Evolutionary conservation across 2,888 invertebrate species (phyloP).

Genomic region (Apomyelois bistriatella): DNA sequence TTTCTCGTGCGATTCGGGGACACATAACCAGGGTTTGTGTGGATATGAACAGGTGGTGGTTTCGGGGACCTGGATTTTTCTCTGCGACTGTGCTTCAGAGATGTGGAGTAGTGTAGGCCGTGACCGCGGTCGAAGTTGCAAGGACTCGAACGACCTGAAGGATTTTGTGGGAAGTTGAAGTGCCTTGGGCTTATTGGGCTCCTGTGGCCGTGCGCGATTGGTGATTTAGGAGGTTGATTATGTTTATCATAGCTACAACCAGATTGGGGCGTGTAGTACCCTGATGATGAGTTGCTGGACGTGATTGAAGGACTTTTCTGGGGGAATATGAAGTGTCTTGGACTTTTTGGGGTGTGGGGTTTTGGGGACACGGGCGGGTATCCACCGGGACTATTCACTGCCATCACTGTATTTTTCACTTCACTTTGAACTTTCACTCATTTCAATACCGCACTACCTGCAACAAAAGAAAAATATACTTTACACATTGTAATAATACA

Average conservation of each 20-base stretch:
- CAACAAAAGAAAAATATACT: constrained; percentile 34
- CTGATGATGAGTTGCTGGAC: constrained; percentile 76
- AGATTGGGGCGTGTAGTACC: constrained; percentile 78
- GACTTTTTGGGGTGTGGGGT: constrained; percentile 76
- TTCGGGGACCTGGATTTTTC: constrained; percentile 71
- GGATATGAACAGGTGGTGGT: constrained; percentile 79
- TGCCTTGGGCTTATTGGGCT: constrained; percentile 81
- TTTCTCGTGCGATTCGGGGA: constrained; percentile 70
- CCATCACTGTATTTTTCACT: constrained; percentile 58
- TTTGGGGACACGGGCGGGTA: constrained; percentile 79
- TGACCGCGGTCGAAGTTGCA: constrained; percentile 55
- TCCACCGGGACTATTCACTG: constrained; percentile 80
- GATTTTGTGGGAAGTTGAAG: constrained; percentile 78
- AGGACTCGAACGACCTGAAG: constrained; percentile 68
- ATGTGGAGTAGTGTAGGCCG: constrained; percentile 60
- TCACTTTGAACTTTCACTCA: constrained; percentile 40
- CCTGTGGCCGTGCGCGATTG: constrained; percentile 76
- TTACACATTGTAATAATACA: neutral
- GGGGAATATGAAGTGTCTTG: constrained; percentile 76
- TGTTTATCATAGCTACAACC: constrained; percentile 73
- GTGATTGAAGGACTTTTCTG: constrained; percentile 76
- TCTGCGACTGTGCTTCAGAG: constrained; percentile 63
- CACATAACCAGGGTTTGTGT: constrained; percentile 82
- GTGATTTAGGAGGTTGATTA: constrained; percentile 68
- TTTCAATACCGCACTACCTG: constrained; percentile 52